Percentiles rank a stretch among this genome's conserved stretches.
These are phyloP conservation scores for Procambarus virginalis DNA, from an alignment of 1,140 invertebrate species.

Conservation along the genomic window DNA sequence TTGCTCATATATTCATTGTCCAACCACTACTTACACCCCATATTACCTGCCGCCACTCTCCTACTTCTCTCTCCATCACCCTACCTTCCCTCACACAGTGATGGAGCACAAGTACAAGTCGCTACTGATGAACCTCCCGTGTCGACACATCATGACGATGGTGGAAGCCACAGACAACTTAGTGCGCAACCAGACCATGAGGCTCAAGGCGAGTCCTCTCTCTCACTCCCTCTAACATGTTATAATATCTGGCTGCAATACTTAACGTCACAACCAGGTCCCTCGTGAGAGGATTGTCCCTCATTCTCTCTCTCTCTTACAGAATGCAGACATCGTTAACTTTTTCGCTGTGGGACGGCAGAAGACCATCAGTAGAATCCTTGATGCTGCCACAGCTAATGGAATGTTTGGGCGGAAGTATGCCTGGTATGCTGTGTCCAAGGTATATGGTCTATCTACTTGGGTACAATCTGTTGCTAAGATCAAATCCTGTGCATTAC, in stretches of 20 bases:
- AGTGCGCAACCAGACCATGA: conserved; percentile 78
- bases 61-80: neutral
- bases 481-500: too few relatives aligned
- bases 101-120: conserved; percentile 96
- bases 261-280: too few relatives aligned
- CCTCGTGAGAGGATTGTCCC: too few relatives aligned
- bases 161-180: conserved; percentile 76
- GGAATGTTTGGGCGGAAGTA: conserved; percentile 76
- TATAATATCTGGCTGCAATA: too few relatives aligned
- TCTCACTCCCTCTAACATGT: too few relatives aligned
- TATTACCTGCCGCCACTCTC: neutral
- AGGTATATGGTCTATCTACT: conserved; percentile 72
- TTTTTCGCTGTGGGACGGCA: conserved; percentile 87
- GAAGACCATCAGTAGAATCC: conserved; percentile 81
- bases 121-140: conserved; percentile 88
- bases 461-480: neutral
- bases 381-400: conserved; percentile 77
- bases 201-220: conserved; percentile 76
- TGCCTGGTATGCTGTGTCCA: conserved; percentile 80
- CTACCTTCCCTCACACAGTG: conserved; percentile 75
- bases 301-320: neutral
- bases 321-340: conserved; percentile 88
- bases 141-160: conserved; percentile 83
- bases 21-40: neutral
- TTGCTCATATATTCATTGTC: too few relatives aligned